Percentiles rank a stretch among this genome's conserved stretches.
phyloP scores from a whole-genome alignment of 2,113 vertebrate genomes.

The Gasterosteus aculeatus region DNA sequence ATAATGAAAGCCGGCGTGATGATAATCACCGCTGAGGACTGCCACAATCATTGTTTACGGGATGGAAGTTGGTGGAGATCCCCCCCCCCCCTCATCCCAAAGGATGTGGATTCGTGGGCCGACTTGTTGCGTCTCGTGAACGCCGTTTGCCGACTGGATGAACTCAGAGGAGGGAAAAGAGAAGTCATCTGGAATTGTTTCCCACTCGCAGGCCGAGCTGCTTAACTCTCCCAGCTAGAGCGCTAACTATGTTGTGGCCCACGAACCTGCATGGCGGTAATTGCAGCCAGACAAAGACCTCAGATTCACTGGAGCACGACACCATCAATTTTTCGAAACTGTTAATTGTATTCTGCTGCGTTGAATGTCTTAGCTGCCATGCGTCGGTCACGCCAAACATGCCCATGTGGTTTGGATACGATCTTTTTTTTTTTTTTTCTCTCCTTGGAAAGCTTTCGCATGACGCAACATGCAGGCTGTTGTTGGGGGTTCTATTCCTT shows the following conservation, averaged over 20 bases:
- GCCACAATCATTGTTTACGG: conserved; percentile 57
- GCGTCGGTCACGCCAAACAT: conserved; percentile 47
- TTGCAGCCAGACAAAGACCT: conserved; percentile 69
- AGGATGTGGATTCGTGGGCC: conserved; percentile 45
- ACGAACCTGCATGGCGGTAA: conserved; percentile 65
- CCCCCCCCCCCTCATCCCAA: conserved; percentile 40
- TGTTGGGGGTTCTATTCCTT: conserved; percentile 24
- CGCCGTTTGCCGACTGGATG: conserved; percentile 61
- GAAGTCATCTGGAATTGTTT: conserved; percentile 67
- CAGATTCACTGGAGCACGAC: conserved; percentile 69
- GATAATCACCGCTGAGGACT: conserved; percentile 34
- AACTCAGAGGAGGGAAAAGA: conserved; percentile 43
- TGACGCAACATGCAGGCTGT: conserved; percentile 55
- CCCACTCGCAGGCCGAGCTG: conserved; percentile 37
- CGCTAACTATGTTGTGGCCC: conserved; percentile 56
- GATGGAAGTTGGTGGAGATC: conserved; percentile 54
- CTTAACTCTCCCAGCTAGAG: conserved; percentile 63
- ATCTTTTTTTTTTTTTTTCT: background rate
- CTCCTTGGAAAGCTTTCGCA: conserved; percentile 52
- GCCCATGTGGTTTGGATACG: conserved; percentile 71
- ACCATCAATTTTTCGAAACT: conserved; percentile 69
- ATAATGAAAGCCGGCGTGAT: conserved; percentile 34
- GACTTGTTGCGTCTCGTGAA: conserved; percentile 37
- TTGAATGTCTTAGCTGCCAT: conserved; percentile 55
- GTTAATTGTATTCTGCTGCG: conserved; percentile 74